Evolutionary conservation across 2,113 vertebrate species (phyloP), one percentile per base, ranked within the genome.

Genomic region (Pangasianodon hypophthalmus): DNA sequence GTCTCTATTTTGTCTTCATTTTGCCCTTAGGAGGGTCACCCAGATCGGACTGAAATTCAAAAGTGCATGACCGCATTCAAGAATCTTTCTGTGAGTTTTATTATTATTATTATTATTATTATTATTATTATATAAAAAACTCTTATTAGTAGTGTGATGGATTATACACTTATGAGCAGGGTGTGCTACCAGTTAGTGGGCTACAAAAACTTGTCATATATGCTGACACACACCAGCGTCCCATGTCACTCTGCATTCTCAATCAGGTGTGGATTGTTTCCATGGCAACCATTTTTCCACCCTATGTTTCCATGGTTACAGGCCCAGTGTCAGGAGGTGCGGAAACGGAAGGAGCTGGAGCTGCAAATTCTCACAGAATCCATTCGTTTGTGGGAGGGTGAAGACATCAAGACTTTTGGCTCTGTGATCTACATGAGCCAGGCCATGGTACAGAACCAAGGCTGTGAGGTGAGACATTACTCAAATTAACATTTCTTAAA

Each of bases 51-150:
- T 91, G 98, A 99, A 91, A 99, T 99, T 93, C 98, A 97, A 75
- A 99, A 97, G 94, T 98, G 97, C 92, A 99, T 99, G 98, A 96
- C 96, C 0, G 94, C 97, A 88, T 99, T 99, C 96, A 99, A 99
- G 93, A 97, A 95, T 88, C 96, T 99, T 82, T 98, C 98, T 87
- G 98, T 99, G 96, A 98, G 98, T 85, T 86, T 73, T 46, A 26
- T 69, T 5, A 14, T 69, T 32, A 16, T 32, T 62, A 62, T 62
- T 62, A 16, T 71, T 75, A 7, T 75, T 41, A 18, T 7, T 37
- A 44, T 77, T 24, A 77, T 77, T n/a, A 2, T 32, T 32, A 29
- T 46, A 14, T 60, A 32, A 21, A 56, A 32, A 21, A 56, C 18
- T 67, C 37, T 24, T 54, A 16, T 67, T 6, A 54, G 44, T 32